Conservation (phyloP, 2,113 vertebrate species). For the Uria aalge region DNA sequence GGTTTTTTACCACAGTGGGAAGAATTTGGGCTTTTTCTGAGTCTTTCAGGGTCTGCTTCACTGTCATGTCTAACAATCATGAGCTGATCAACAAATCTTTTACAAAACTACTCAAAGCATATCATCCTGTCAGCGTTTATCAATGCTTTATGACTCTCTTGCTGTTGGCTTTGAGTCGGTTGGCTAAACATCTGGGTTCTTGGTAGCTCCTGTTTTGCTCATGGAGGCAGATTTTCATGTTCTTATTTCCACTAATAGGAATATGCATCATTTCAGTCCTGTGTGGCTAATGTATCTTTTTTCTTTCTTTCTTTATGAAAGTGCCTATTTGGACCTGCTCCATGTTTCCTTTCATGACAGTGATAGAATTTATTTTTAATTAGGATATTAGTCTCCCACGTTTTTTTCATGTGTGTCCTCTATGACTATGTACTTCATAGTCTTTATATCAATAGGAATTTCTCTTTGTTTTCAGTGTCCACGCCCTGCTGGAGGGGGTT, state of each 20-base stretch:
- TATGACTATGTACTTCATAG: background rate
- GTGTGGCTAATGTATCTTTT: background rate
- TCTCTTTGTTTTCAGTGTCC: background rate
- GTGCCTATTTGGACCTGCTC: background rate
- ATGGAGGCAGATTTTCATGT: background rate
- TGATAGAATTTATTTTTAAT: background rate
- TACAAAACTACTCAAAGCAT: background rate
- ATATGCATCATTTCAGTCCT: background rate
- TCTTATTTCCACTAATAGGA: background rate
- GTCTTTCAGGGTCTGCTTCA: background rate
- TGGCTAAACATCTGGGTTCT: background rate
- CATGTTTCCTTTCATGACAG: background rate
- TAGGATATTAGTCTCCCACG: background rate
- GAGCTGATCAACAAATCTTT: background rate
- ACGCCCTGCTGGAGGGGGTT: background rate
- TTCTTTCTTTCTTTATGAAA: background rate
- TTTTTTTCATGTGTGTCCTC: background rate
- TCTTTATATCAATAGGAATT: background rate
- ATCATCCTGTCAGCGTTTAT: background rate
- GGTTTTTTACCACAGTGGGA: background rate
- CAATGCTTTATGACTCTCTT: background rate
- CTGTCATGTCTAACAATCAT: background rate
- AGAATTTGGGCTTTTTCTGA: background rate
- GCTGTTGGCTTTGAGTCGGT: background rate
- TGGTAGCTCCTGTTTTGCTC: background rate